Base-by-base conservation (phyloP, 1,140 invertebrate genomes). In the Choristoneura fumiferana region DNA sequence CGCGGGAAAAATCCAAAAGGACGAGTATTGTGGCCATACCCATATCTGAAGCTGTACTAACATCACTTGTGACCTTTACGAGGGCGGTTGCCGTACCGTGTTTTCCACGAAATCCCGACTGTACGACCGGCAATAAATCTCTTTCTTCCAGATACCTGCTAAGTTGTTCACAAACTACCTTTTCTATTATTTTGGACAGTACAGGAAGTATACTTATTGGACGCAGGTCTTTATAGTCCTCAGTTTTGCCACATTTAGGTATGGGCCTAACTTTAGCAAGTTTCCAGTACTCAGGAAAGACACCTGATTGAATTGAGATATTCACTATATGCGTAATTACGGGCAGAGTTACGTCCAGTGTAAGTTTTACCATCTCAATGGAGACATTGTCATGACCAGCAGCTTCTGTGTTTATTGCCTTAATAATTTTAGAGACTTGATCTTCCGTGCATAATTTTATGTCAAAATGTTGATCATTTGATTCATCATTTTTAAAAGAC, bases 401-500 rank as follows among this genome's bases (percentile, higher is more conserved):
- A 6, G 52, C 52, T 12, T 36, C 29, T n/a, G 22, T 54, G 1
- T 36, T 15, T 8, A 54, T 54, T 22, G 6, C 12, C 4, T 35
- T 54, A 4, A 54, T 4, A 10, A 54, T 36, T n/a, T 9, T 36
- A 6, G 15, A 3, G 1, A 54, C 14, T 5, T 54, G 10, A 9
- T 54, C 52, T 13, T 54, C 52, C 4, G 52, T 54, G n/a, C 38
- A 6, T 39, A 39, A n/a, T n/a, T n/a, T n/a, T n/a, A n/a, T n/a
- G n/a, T n/a, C n/a, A n/a, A n/a, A n/a, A n/a, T n/a, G n/a, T n/a
- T 39, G 4, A 4, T n/a, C 4, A n/a, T 12, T 39, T 14, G n/a
- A 39, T 39, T 39, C n/a, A 15, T 54, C 12, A 35, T 13, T 34
- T 8, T 36, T 14, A 35, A 35, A 54, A 54, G 13, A 54, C 29